Evolutionary conservation across 2,113 vertebrate genomes (phyloP).

Genomic region (Pica pica): DNA sequence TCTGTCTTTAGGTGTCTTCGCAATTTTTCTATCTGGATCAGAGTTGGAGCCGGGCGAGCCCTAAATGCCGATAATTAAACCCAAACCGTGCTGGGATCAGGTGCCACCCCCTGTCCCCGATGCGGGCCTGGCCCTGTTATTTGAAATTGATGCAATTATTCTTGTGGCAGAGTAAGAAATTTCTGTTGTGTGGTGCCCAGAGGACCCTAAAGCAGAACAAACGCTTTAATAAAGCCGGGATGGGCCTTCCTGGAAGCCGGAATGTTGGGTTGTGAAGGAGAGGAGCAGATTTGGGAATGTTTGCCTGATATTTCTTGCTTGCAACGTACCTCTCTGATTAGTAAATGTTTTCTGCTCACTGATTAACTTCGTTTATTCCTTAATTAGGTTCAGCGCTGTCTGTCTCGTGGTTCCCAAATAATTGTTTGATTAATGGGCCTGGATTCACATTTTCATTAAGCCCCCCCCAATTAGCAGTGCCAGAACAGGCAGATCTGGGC

Average conservation of each 20-base stretch:
- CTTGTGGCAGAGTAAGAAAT: conserved; percentile 10
- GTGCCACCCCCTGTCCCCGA: neutral
- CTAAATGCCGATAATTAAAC: conserved; percentile 8
- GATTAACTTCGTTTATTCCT: conserved; percentile 78
- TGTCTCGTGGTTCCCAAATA: conserved; percentile 63
- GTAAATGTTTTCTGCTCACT: conserved; percentile 58
- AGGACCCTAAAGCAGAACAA: conserved; percentile 55
- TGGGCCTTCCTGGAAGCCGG: conserved; percentile 18
- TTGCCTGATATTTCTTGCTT: conserved; percentile 42
- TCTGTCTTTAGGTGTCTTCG: neutral
- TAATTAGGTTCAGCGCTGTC: conserved; percentile 66
- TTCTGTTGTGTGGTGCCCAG: conserved; percentile 20
- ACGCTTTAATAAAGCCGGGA: conserved; percentile 32
- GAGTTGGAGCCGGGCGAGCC: neutral
- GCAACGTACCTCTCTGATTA: conserved; percentile 40
- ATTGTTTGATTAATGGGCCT: conserved; percentile 72
- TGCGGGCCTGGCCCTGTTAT: neutral
- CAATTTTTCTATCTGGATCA: neutral
- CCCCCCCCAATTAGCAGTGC: conserved; percentile 60
- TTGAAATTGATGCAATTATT: conserved; percentile 56
- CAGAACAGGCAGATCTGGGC: conserved; percentile 10
- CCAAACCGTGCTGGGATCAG: neutral
- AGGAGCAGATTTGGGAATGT: conserved; percentile 22
- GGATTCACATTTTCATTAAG: conserved; percentile 73
- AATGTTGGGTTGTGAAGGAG: neutral